phyloP scores from a whole-genome alignment of 2,888 invertebrate genomes.

The Pollenia griseotomentosa region DNA sequence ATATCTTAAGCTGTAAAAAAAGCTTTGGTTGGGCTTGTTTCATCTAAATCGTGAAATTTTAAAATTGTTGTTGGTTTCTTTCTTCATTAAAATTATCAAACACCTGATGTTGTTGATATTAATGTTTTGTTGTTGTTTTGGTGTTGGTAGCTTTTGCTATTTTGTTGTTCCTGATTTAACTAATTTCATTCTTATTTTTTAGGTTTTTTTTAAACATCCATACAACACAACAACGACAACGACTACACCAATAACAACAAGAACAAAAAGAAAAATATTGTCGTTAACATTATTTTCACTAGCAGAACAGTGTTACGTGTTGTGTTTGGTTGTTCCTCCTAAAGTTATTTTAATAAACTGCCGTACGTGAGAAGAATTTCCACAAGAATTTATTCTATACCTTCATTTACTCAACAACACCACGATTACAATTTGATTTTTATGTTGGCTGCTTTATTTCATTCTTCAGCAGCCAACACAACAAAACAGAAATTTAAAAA shows the following conservation, averaged over 20 bases:
- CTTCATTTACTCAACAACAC: conserved; percentile 54
- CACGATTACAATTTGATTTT: conserved; percentile 63
- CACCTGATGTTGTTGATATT: conserved; percentile 68
- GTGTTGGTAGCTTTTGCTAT: conserved; percentile 23
- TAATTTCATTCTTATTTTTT: conserved; percentile 61
- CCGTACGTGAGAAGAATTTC: conserved; percentile 83
- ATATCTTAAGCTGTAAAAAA: conserved; percentile 24
- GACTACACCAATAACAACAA: neutral
- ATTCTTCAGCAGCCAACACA: conserved; percentile 6
- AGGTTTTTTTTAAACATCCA: neutral
- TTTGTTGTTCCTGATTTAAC: conserved; percentile 70
- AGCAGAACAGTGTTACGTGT: conserved; percentile 53
- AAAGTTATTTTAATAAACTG: conserved; percentile 85
- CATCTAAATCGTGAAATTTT: conserved; percentile 36
- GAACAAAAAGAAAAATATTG: conserved; percentile 48
- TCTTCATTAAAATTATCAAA: conserved; percentile 49
- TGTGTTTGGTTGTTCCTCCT: conserved; percentile 72
- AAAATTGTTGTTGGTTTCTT: conserved; percentile 6
- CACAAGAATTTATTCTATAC: conserved; percentile 64
- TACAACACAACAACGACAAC: conserved; percentile 15
- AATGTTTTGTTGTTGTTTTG: conserved; percentile 28
- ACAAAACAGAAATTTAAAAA: conserved; percentile 17
- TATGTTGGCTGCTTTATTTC: conserved; percentile 22
- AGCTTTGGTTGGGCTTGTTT: conserved; percentile 5
- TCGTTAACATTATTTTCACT: conserved; percentile 63